Evolutionary conservation across 2,113 vertebrate genomes (phyloP).

Genomic region (Murina feae): DNA sequence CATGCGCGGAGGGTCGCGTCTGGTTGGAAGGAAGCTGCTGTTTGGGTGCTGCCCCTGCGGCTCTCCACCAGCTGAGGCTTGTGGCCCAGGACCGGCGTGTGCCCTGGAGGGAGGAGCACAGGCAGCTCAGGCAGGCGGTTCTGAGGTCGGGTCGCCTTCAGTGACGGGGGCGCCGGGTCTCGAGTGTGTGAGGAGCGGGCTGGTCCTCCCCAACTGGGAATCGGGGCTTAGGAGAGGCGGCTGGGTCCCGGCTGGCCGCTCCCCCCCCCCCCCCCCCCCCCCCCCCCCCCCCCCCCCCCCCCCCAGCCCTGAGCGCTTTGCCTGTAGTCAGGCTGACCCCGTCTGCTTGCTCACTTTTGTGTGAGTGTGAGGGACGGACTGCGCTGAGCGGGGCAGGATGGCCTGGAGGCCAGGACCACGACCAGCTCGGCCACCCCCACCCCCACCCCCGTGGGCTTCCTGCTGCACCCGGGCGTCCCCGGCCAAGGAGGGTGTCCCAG

Average conservation of each 20-base stretch:
- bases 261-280: too few species aligned
- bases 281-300: too few species aligned
- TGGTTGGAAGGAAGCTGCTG: not conserved
- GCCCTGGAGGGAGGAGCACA: not conserved
- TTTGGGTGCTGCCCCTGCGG: slow-evolving; percentile 41
- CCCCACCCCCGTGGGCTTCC: not conserved
- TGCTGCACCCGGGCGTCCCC: not conserved
- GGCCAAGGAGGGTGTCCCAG: not conserved
- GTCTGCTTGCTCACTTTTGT: not conserved
- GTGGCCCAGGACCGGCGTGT: not conserved
- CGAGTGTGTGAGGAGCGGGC: not conserved
- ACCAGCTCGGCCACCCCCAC: not conserved
- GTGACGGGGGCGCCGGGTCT: not conserved
- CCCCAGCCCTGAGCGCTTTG: not conserved
- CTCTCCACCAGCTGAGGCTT: slow-evolving; percentile 37
- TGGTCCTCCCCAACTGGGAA: rapidly evolving
- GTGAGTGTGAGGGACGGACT: not conserved
- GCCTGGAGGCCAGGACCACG: not conserved
- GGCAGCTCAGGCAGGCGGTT: not conserved
- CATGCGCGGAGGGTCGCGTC: slow-evolving; percentile 1
- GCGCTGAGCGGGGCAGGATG: rapidly evolving
- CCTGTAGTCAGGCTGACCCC: not conserved
- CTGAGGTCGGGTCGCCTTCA: not conserved
- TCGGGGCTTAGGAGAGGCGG: not conserved
- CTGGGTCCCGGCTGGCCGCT: too few species aligned